These are phyloP conservation scores for Dysmachus trigonus DNA, from an alignment of 2,888 invertebrate species.

Conservation along the genomic window DNA sequence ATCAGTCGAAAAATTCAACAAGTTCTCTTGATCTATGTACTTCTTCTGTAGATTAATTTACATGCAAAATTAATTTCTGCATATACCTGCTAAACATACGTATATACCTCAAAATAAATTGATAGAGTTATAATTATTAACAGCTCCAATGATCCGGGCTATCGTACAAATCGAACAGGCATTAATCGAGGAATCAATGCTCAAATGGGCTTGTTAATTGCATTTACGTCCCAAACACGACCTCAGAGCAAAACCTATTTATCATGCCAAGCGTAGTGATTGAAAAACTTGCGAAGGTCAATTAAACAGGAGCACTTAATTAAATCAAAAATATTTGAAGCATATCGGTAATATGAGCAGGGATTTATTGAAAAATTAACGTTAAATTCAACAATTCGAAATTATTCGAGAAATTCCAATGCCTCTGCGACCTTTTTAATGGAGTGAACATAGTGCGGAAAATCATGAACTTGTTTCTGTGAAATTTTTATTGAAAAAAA, in stretches of 20 bases:
- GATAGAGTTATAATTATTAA: neutral
- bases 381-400: neutral
- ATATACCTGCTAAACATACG: neutral
- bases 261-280: neutral
- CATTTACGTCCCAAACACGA: neutral
- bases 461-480: neutral
- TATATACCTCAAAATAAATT: neutral
- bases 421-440: neutral
- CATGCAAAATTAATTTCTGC: neutral
- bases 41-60: neutral
- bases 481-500: neutral
- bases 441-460: neutral
- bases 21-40: neutral
- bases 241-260: neutral
- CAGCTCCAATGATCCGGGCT: neutral
- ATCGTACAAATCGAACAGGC: neutral
- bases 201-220: neutral
- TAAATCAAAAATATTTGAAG: neutral
- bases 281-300: neutral
- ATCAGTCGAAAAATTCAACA: neutral
- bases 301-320: neutral
- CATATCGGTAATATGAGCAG: neutral
- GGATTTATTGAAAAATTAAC: neutral
- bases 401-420: neutral
- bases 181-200: neutral